Base-by-base conservation (phyloP, 53 echinoderm and acorn worm species). In the Zoroaster sp. region DNA sequence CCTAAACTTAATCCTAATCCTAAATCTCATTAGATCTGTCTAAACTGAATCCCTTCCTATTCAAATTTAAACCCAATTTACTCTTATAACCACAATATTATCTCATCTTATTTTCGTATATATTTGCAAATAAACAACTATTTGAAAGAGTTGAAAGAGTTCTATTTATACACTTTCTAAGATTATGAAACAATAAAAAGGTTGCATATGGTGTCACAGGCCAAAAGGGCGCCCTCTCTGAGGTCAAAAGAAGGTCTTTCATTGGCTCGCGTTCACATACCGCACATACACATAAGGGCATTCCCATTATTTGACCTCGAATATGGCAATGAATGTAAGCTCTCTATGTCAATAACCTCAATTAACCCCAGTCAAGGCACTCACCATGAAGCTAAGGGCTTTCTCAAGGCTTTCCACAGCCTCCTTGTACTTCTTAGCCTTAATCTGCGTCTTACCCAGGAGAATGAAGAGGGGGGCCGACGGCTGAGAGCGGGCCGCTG, bases 381-480 rank as follows among this genome's bases (percentile, higher is more conserved):
- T 80, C 42, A 99, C 99, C 99, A 99, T 96, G 46, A 96, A 92
- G 45, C 93, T 92, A n/a, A 99, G 91, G 32, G 96, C 99, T 41
- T 99, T 99, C 90, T 99, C 99, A 49, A 99, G 83, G 71, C 99
- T 99, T 67, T 91, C 86, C n/a, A 95, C 95, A 20, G 99, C 99
- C 7, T 95, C 93, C 59, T 28, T 75, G 55, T 90, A 96, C 49
- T 93, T 94, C 93, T 96, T 99, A 40, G 95, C 99, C 82, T 99
- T 99, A 75, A 99, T 99, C 88, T 96, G 94, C 4, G 99, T 99
- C 94, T 96, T 99, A 45, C 99, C 99, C 12, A 99, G 94, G 65
- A 99, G 92, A 68, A 99, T 95, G 79, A 94, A 99, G 44, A 94
- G 89, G 3, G 99, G 94, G 5, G 95, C 99, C 30, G 92, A 90